phyloP scores from a whole-genome alignment of 2,888 invertebrate species.

The Sympetrum striolatum region DNA sequence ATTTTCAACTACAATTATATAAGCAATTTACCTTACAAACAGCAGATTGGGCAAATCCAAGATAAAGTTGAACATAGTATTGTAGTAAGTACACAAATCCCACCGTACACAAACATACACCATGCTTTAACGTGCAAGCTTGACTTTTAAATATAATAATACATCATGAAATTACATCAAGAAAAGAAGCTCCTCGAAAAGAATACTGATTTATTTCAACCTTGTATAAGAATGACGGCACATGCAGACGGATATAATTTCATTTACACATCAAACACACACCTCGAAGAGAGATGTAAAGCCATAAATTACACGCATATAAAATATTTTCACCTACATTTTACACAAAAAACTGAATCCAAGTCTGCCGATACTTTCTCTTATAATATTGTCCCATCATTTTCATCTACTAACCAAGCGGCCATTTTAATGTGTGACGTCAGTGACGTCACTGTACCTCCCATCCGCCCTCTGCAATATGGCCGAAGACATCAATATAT shows the following conservation, averaged over 20 bases:
- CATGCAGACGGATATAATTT: constrained; percentile 30
- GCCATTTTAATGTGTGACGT: constrained; percentile 80
- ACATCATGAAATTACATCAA: constrained; percentile 62
- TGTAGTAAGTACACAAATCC: constrained; percentile 43
- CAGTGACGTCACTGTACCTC: constrained; percentile 57
- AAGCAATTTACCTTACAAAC: not conserved
- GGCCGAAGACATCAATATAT: constrained; percentile 55
- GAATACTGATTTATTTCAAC: constrained; percentile 14
- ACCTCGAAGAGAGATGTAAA: constrained; percentile 55
- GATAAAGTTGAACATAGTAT: not conserved
- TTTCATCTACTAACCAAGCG: constrained; percentile 73
- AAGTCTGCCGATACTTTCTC: constrained; percentile 79
- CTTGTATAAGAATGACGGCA: constrained; percentile 12
- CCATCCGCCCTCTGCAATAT: constrained; percentile 50
- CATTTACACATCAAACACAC: constrained; percentile 68
- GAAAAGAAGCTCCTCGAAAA: not conserved
- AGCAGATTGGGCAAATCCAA: not conserved
- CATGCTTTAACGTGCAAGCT: constrained; percentile 64
- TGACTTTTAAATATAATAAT: constrained; percentile 57
- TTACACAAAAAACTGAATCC: constrained; percentile 68
- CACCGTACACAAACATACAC: constrained; percentile 56
- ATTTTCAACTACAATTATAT: not conserved
- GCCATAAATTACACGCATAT: constrained; percentile 63
- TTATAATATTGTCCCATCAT: constrained; percentile 69
- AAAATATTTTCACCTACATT: constrained; percentile 68